phyloP scores from a whole-genome alignment of 2,888 invertebrate species.

The Dryadula phaetusa region DNA sequence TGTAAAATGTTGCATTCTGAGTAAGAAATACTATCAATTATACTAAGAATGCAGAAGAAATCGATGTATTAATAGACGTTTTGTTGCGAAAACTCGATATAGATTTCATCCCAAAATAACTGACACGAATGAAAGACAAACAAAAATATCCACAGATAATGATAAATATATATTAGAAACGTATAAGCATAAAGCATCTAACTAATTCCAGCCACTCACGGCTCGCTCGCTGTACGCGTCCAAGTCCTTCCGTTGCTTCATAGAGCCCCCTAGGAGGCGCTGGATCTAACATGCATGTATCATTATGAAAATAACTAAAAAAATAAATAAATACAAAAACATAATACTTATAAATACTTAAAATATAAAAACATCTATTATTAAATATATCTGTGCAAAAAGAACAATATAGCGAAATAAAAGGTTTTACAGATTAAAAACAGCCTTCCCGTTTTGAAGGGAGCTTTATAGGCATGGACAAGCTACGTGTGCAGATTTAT shows the following conservation, averaged over 20 bases:
- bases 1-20: no score
- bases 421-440: background rate
- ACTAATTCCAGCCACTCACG: constrained; percentile 83
- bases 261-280: constrained; percentile 88
- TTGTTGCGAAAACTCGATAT: background rate
- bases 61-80: background rate
- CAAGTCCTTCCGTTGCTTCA: constrained; percentile 87
- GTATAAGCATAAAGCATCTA: constrained; percentile 4
- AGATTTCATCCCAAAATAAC: background rate
- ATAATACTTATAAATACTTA: constrained; percentile 29
- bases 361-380: background rate
- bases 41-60: no score
- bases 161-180: background rate
- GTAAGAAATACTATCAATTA: no score
- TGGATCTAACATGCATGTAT: constrained; percentile 85
- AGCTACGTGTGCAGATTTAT: constrained; percentile 31
- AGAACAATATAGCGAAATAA: background rate
- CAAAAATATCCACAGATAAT: background rate
- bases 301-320: constrained; percentile 58
- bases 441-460: constrained; percentile 20
- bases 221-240: constrained; percentile 87
- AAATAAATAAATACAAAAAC: constrained; percentile 45
- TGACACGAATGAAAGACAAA: background rate
- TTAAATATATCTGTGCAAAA: constrained; percentile 6
- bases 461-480: constrained; percentile 13